A percentile compares a stretch with the other conserved stretches of the same genome.
These are phyloP conservation scores for Caligus rogercresseyi DNA, from an alignment of 1,140 invertebrate species.

Conservation along the genomic window DNA sequence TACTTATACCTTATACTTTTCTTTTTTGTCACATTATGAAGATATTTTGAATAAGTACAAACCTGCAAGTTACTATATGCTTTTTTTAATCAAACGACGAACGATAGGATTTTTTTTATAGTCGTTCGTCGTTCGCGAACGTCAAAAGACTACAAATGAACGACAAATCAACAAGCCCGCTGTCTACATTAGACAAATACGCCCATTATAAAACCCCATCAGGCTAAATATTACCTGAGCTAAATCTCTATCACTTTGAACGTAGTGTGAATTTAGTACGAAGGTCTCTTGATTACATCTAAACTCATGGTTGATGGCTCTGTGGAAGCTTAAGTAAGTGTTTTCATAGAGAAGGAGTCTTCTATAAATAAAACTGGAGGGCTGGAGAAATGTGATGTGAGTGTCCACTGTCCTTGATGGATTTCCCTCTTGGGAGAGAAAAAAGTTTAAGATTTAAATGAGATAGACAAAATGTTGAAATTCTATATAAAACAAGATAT, in stretches of 20 bases:
- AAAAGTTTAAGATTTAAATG: neutral
- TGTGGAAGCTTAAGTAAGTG: neutral
- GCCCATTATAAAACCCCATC: neutral
- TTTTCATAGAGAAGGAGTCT: neutral
- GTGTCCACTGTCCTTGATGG: neutral
- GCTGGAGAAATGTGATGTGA: neutral
- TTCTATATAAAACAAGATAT: neutral
- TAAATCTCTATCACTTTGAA: neutral
- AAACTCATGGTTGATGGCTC: neutral
- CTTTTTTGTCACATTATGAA: too few relatives aligned
- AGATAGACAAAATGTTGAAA: too few relatives aligned
- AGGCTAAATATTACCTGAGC: neutral
- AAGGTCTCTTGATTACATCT: neutral
- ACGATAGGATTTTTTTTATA: neutral
- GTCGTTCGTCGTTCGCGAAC: too few relatives aligned
- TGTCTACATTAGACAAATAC: neutral
- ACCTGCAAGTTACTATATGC: too few relatives aligned
- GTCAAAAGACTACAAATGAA: neutral
- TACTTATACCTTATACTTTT: too few relatives aligned
- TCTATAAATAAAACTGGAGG: neutral
- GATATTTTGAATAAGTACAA: too few relatives aligned
- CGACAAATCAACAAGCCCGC: neutral
- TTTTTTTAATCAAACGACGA: too few relatives aligned
- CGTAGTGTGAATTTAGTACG: neutral
- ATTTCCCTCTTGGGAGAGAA: neutral